phyloP scores from a whole-genome alignment of 2,797 vertebrate species.

The Pyrrhura leucotis region DNA sequence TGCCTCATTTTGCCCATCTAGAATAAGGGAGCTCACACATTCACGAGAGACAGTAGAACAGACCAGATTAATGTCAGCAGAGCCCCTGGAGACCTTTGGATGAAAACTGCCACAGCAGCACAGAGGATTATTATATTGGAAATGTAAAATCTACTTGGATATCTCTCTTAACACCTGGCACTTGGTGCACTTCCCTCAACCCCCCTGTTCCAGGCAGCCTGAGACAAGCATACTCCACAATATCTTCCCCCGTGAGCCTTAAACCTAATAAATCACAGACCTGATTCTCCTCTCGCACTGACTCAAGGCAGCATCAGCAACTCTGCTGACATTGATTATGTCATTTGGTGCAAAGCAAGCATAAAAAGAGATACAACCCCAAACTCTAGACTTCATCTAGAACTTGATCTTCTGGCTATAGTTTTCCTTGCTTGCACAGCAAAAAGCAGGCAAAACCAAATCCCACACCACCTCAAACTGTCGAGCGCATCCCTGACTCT shows the following conservation, averaged over 20 bases:
- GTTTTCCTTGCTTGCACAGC: slow-evolving; percentile 31
- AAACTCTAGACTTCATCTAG: background rate
- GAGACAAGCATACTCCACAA: background rate
- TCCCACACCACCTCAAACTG: background rate
- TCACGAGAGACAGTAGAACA: background rate
- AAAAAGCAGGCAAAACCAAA: background rate
- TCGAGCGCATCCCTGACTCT: background rate
- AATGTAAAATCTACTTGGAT: slow-evolving; percentile 17
- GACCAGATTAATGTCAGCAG: background rate
- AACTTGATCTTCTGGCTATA: slow-evolving; percentile 11
- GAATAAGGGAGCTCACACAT: background rate
- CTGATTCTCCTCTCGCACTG: background rate
- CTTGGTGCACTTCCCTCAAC: background rate
- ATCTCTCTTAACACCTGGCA: background rate
- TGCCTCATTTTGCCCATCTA: background rate
- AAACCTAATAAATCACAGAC: background rate
- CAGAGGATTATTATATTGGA: background rate
- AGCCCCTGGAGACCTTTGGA: background rate
- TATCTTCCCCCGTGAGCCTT: background rate
- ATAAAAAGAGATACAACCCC: slow-evolving; percentile 2
- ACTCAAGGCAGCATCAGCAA: slow-evolving; percentile 28
- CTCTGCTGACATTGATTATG: background rate
- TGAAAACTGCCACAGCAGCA: background rate
- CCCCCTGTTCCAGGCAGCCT: background rate
- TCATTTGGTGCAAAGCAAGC: slow-evolving; percentile 27